These are phyloP conservation scores for Arvicanthis niloticus DNA, from an alignment of 2,113 vertebrate species.

Conservation along the genomic window DNA sequence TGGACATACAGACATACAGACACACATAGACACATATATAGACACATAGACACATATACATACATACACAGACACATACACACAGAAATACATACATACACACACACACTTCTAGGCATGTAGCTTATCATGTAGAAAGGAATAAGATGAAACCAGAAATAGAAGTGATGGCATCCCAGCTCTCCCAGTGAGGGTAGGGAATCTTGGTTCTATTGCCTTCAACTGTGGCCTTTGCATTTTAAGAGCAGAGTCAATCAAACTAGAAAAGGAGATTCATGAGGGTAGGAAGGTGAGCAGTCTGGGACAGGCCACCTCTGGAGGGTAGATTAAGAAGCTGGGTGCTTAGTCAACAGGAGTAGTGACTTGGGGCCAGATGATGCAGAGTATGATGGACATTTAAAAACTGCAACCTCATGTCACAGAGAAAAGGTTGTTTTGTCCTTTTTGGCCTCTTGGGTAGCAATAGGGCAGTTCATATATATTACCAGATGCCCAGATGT, in stretches of 20 bases:
- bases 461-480: not conserved
- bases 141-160: not conserved
- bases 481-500: not conserved
- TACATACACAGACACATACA: no score
- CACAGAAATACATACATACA: not conserved
- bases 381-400: not conserved
- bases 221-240: not conserved
- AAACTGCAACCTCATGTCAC: accelerated
- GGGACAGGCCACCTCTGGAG: not conserved
- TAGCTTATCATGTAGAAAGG: not conserved
- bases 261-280: not conserved
- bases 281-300: not conserved
- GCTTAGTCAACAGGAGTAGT: not conserved
- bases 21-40: not conserved
- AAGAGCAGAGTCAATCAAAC: not conserved
- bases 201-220: not conserved
- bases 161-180: not conserved
- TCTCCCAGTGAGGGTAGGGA: not conserved
- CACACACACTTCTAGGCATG: not conserved
- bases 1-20: no score
- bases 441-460: not conserved
- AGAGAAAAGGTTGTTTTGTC: not conserved
- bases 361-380: not conserved
- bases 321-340: not conserved
- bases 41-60: not conserved